phyloP scores from a whole-genome alignment of 2,888 invertebrate genomes.

The Tricholauxania praeusta region DNA sequence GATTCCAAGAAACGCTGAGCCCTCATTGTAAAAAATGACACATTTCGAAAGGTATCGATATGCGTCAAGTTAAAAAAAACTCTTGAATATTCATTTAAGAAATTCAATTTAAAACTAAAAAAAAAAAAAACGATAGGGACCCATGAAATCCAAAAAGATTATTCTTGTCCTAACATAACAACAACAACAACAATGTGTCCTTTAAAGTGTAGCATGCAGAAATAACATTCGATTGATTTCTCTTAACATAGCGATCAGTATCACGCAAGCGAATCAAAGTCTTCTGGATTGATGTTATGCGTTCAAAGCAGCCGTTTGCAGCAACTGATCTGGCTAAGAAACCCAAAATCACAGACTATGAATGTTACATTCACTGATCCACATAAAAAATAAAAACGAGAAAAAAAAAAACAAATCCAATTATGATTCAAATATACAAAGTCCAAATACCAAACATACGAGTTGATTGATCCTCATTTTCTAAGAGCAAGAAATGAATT shows the following conservation, averaged over 20 bases:
- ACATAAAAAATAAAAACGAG: too few species aligned
- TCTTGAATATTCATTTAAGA: not conserved
- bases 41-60: not conserved
- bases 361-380: too few species aligned
- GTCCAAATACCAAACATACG: not conserved
- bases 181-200: not conserved
- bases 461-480: not conserved
- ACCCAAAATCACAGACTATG: not conserved
- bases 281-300: not conserved
- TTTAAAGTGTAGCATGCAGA: not conserved
- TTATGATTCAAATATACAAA: conserved; percentile 37
- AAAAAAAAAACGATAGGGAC: not conserved
- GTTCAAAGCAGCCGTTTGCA: not conserved
- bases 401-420: conserved; percentile 33
- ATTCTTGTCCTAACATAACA: not conserved
- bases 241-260: not conserved
- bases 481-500: not conserved
- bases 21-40: not conserved
- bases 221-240: not conserved
- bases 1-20: too few species aligned
- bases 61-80: not conserved
- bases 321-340: not conserved
- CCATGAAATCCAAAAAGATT: not conserved
- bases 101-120: conserved; percentile 1
- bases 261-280: not conserved